Evolutionary conservation across 1,140 invertebrate genomes (phyloP), one percentile per base, ranked within the genome.

Genomic region (Tribolium castaneum): DNA sequence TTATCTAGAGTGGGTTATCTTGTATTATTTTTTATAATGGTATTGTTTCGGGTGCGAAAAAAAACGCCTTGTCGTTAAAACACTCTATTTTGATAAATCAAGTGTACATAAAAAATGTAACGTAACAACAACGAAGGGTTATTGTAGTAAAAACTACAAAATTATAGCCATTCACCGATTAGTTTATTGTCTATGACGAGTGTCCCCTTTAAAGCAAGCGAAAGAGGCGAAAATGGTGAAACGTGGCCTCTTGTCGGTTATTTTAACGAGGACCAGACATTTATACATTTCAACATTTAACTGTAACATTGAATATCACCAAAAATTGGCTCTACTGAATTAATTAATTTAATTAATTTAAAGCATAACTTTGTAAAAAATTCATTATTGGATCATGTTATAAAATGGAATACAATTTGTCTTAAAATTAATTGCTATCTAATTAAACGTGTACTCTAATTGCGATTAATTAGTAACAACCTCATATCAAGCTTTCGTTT

Each of bases 231-330:
- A n/a, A 30, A 56, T 9, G 3, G 52, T 56, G 14, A 56, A 62
- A 25, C 6, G 3, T 62, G 56, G 22, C 56, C 25, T 12, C 14
- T 56, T 13, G 22, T 62, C 56, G 30, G 34, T 30, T 62, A 25
- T 62, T 25, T 62, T 62, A 62, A 62, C 2, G 59, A 66, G 14
- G 59, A 35, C 59, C 12, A 5, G 7, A 66, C 59, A 66, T 35
- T 12, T 66, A 66, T 66, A 66, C 59, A 66, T 66, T 66, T 45
- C n/a, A 66, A 66, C 59, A 66, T 66, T 66, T 66, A 66, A 66
- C 59, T 66, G 9, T 5, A 66, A 66, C 13, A 52, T 35, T n/a
- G n/a, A 66, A 35, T 25, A 62, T 30, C 25, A 30, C 25, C 25
- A 30, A 30, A 30, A 30, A 30, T 30, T 30, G 25, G 25, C 5